Conservation (phyloP, 2,888 invertebrate species). For the Corythucha ciliata region DNA sequence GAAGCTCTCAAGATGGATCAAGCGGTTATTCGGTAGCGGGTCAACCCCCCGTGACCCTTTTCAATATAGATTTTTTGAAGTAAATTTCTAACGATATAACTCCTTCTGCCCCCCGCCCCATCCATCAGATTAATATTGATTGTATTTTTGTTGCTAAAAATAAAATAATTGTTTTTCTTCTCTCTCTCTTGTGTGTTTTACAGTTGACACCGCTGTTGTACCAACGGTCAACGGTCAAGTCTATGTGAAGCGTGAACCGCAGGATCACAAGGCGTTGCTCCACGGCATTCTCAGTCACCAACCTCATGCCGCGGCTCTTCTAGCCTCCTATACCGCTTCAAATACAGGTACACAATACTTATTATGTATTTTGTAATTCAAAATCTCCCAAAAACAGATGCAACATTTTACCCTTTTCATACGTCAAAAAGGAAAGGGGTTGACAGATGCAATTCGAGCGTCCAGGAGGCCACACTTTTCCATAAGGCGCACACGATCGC, state of each 20-base stretch:
- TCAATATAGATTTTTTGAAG: no score
- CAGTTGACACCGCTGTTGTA: constrained; percentile 52
- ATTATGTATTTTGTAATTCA: constrained; percentile 10
- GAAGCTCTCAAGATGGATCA: no score
- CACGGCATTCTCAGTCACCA: constrained; percentile 56
- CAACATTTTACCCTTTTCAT: background rate
- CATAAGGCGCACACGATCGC: background rate
- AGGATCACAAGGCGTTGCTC: constrained; percentile 48
- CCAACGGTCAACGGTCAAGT: constrained; percentile 37
- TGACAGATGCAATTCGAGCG: background rate
- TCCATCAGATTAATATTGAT: background rate
- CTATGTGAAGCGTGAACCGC: constrained; percentile 34
- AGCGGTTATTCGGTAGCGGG: no score
- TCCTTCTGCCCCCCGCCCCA: background rate
- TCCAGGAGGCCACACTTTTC: background rate
- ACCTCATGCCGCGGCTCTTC: constrained; percentile 45
- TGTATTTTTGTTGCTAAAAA: background rate
- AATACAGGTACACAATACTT: constrained; percentile 47
- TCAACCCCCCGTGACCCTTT: no score
- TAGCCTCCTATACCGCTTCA: constrained; percentile 51
- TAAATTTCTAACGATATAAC: no score
- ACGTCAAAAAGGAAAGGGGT: background rate
- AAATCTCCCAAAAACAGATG: constrained; percentile 11
- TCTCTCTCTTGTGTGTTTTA: constrained; percentile 38
- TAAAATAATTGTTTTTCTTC: constrained; percentile 7